These are phyloP conservation scores for Phymatocera aterrima DNA, from an alignment of 2,888 invertebrate species.

Conservation along the genomic window DNA sequence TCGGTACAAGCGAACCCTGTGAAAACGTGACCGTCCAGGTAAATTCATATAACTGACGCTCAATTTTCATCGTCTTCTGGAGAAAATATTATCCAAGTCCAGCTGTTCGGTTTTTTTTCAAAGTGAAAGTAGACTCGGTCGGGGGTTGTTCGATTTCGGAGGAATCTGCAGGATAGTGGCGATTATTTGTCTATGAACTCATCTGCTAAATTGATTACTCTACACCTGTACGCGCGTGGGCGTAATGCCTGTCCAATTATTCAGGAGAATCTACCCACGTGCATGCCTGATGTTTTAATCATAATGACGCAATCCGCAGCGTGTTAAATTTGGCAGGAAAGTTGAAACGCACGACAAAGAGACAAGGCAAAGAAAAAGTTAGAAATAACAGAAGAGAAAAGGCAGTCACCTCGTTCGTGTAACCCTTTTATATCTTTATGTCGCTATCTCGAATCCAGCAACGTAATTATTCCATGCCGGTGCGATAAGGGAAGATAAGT, in stretches of 20 bases:
- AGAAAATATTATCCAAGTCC: not conserved
- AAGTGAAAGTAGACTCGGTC: no score
- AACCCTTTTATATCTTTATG: slow-evolving; percentile 35
- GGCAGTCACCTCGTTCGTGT: slow-evolving; percentile 5
- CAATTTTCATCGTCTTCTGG: no score
- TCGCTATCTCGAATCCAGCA: slow-evolving; percentile 24
- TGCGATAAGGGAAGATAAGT: slow-evolving; percentile 41
- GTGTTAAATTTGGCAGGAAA: not conserved
- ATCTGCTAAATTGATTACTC: slow-evolving; percentile 14
- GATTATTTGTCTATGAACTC: not conserved
- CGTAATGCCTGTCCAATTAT: not conserved
- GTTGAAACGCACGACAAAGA: no score
- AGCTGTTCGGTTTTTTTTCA: no score
- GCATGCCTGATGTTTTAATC: no score
- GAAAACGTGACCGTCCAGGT: no score
- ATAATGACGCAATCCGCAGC: not conserved
- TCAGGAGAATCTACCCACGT: no score
- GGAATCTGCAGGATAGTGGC: not conserved
- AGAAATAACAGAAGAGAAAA: not conserved
- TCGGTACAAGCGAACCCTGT: not conserved
- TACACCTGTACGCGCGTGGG: slow-evolving; percentile 1
- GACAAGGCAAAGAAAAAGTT: not conserved
- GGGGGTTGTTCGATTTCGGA: no score
- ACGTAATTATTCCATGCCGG: slow-evolving; percentile 41
- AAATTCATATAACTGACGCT: no score